phyloP scores from a whole-genome alignment of 2,797 vertebrate species.

The Acanthis flammea region DNA sequence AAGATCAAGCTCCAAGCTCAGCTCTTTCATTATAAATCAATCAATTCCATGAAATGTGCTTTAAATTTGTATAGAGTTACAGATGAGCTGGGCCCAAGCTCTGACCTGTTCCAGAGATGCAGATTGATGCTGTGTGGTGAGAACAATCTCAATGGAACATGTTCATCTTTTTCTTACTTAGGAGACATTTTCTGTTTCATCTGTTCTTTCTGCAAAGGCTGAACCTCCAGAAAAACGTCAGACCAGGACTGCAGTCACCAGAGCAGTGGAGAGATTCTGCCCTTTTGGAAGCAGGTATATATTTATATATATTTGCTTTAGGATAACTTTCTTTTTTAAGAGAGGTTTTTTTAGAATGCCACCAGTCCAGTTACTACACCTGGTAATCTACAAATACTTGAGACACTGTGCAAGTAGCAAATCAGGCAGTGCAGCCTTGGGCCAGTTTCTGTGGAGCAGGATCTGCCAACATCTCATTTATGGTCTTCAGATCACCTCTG shows the following conservation, averaged over 20 bases:
- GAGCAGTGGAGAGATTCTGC: slow-evolving; percentile 80
- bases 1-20: not conserved
- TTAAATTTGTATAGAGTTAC: not conserved
- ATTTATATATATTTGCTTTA: not conserved
- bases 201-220: not conserved
- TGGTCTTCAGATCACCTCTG: not conserved
- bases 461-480: not conserved
- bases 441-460: not conserved
- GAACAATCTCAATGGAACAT: not conserved
- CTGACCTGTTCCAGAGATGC: not conserved
- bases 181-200: not conserved
- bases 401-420: not conserved
- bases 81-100: not conserved
- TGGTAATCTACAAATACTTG: not conserved
- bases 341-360: not conserved
- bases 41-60: not conserved
- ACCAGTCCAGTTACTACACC: not conserved
- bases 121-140: not conserved
- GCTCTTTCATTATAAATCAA: not conserved
- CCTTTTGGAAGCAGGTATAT: slow-evolving; percentile 84
- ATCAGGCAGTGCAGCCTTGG: not conserved
- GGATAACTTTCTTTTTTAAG: not conserved
- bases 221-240: slow-evolving; percentile 33
- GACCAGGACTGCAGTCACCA: slow-evolving; percentile 67
- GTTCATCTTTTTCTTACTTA: not conserved